Base-by-base conservation (phyloP, 2,113 vertebrate species). In the Apaloderma vittatum region DNA sequence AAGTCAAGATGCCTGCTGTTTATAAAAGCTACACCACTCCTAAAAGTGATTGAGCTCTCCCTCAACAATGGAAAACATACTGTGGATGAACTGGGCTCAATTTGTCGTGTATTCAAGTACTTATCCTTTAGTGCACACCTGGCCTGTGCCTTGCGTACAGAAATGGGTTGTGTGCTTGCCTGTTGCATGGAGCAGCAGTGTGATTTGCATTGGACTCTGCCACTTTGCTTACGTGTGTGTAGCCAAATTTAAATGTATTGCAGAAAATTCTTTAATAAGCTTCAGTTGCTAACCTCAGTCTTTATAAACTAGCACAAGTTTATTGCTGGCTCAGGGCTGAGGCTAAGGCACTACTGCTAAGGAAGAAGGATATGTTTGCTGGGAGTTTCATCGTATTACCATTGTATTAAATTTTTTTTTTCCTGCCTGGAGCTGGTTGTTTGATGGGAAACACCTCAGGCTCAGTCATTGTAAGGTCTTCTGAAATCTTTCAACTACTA, bases 31-130 rank as follows among this genome's bases (percentile, higher is more conserved):
- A 13, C 46, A 24, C 18, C 49, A n/a, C 76, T 88, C 36, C 65
- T 80, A 74, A 84, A 96, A 75, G 74, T 94, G 66, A 72, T 93
- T 85, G 82, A 85, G 58, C 70, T 90, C 14, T 91, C 66, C 23
- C 54, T 77, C 49, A 68, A 14, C 79, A 72, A 32, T 66, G 70
- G 74, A 70, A 77, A 61, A 57, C 10, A 10, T 70, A 74, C 29
- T 9, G 16, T 55, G 78, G 77, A 65, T 77, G 88, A 88, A 37
- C 34, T 94, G 77, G 52, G 62, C 57, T 97, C 81, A 75, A 57
- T 92, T 94, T 94, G 73, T 90, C 81, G 57, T 2, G 3, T 17
- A 15, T 71, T 93, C 49, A 49, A 67, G 66, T 37, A 52, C 77
- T 91, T 93, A 71, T 63, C 85, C 75, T 89, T 78, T 24, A 55